Percentiles rank a stretch among this genome's conserved stretches.
These are phyloP conservation scores for Poicephalus gulielmi DNA, from an alignment of 2,113 vertebrate genomes.

Conservation along the genomic window DNA sequence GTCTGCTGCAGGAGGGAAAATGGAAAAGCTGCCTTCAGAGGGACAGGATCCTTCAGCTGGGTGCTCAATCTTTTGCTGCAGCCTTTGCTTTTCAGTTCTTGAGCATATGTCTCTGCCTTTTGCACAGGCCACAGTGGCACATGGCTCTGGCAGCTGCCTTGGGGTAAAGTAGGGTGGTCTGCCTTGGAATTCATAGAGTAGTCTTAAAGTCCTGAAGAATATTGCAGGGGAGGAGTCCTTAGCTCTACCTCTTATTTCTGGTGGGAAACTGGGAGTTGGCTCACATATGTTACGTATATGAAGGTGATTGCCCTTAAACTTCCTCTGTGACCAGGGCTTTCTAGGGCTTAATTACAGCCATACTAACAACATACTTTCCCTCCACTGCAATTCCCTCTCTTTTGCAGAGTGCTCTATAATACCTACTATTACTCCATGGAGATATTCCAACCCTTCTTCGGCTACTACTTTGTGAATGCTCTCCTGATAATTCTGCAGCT, in stretches of 20 bases:
- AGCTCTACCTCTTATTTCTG: background rate
- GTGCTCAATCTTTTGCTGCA: background rate
- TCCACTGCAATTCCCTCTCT: background rate
- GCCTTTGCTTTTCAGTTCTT: background rate
- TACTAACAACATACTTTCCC: background rate
- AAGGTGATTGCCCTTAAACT: background rate
- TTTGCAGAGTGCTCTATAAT: conserved; percentile 78
- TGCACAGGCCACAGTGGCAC: background rate
- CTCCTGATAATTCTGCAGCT: conserved; percentile 84
- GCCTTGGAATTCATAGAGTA: background rate
- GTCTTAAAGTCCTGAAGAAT: background rate
- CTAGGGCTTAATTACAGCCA: background rate
- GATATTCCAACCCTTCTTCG: conserved; percentile 81
- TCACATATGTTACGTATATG: background rate
- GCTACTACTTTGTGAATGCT: conserved; percentile 88
- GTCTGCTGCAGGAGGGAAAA: background rate
- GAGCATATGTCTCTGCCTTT: background rate
- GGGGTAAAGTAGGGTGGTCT: background rate
- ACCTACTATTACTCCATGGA: conserved; percentile 81
- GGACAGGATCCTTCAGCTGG: background rate
- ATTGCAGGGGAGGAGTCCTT: background rate
- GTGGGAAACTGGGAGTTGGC: background rate
- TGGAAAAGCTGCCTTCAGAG: background rate
- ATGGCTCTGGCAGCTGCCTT: background rate
- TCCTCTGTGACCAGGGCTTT: background rate